phyloP scores from a whole-genome alignment of 2,113 vertebrate species.

The Petrocephalus zakoni region DNA sequence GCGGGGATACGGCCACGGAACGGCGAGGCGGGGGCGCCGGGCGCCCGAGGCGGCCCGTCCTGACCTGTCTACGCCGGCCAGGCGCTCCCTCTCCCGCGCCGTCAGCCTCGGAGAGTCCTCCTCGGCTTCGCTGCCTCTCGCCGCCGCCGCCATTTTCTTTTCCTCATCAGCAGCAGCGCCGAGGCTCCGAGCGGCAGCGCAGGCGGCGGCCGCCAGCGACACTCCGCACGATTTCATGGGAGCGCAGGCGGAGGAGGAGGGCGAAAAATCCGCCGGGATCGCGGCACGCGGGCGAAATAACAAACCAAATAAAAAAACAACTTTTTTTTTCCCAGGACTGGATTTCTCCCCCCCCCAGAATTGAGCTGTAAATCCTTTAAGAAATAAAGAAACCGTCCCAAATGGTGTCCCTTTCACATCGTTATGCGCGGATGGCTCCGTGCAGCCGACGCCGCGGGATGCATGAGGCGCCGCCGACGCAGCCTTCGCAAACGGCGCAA shows the following conservation, averaged over 20 bases:
- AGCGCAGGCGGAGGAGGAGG: conserved; percentile 57
- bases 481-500: conserved; percentile 33
- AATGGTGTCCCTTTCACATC: conserved; percentile 35
- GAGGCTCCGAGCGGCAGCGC: conserved; percentile 64
- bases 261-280: conserved; percentile 18
- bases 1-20: not conserved
- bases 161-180: conserved; percentile 87
- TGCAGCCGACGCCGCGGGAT: conserved; percentile 11
- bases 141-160: conserved; percentile 98
- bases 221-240: conserved; percentile 96
- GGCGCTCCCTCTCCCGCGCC: conserved; percentile 74
- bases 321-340: conserved; percentile 32
- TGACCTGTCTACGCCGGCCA: conserved; percentile 83
- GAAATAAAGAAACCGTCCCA: conserved; percentile 33
- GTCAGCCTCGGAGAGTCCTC: conserved; percentile 95
- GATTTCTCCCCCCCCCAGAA: conserved; percentile 9
- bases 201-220: conserved; percentile 72
- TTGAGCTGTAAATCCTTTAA: conserved; percentile 20
- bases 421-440: conserved; percentile 15
- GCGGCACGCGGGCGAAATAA: conserved; percentile 5
- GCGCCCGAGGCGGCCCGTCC: conserved; percentile 19
- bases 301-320: conserved; percentile 34
- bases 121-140: conserved; percentile 89
- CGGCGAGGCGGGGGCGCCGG: conserved; percentile 3
- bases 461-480: conserved; percentile 12